Evolutionary conservation across 2,797 vertebrate species (phyloP).

Genomic region (Capromys pilorides): DNA sequence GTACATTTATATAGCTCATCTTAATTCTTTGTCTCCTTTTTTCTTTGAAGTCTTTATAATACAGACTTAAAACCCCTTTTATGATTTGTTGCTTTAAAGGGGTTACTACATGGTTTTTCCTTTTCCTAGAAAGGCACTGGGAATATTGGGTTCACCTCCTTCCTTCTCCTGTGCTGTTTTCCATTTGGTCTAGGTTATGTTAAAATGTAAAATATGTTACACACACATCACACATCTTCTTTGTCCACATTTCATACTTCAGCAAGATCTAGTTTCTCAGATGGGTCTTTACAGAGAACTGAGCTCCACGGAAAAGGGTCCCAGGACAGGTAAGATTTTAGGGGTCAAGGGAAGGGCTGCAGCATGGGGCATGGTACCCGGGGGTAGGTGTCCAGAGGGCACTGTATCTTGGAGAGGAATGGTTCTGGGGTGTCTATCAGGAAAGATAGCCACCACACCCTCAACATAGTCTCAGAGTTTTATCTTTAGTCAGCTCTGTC

Average conservation of each 20-base stretch:
- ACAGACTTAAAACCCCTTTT: neutral
- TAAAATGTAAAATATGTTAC: conserved; percentile 8
- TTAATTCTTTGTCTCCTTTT: neutral
- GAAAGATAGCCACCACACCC: neutral
- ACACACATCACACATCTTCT: neutral
- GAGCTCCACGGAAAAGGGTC: conserved; percentile 39
- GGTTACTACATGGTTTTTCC: neutral
- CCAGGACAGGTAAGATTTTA: conserved; percentile 38
- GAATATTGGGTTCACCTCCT: neutral
- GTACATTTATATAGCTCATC: neutral
- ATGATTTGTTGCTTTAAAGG: neutral
- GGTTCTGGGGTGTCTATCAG: neutral
- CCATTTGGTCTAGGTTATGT: conserved; percentile 31
- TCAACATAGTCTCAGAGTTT: neutral
- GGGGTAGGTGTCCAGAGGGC: neutral
- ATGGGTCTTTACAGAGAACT: conserved; percentile 47
- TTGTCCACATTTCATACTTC: conserved; percentile 34
- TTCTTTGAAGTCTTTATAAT: neutral
- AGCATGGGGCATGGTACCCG: neutral
- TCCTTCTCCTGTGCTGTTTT: conserved; percentile 44
- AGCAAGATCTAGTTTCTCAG: conserved; percentile 59
- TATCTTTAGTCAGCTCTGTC: neutral
- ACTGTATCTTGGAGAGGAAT: neutral
- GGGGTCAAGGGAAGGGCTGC: neutral
- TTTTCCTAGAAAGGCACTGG: neutral